Evolutionary conservation across 2,888 invertebrate genomes (phyloP).

Genomic region (Caradrina kadenii): DNA sequence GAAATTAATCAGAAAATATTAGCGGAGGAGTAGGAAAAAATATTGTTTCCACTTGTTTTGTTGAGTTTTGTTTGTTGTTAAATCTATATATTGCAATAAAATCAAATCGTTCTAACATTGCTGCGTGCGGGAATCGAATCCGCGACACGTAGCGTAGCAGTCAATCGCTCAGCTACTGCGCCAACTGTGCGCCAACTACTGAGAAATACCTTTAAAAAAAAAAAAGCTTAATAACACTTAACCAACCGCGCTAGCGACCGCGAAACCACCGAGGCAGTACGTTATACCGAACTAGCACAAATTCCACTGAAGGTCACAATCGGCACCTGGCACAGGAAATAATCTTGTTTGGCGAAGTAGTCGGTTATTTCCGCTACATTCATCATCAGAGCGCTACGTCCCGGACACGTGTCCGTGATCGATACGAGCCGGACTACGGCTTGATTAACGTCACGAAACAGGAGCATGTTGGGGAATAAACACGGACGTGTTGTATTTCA

Average conservation of each 20-base stretch:
- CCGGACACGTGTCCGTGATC: slow-evolving; percentile 13
- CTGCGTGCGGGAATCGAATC: too few relatives aligned
- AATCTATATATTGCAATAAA: too few relatives aligned
- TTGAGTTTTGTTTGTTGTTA: too few relatives aligned
- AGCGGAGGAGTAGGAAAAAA: too few relatives aligned
- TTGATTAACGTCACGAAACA: slow-evolving; percentile 28
- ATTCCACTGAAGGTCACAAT: slow-evolving; percentile 1
- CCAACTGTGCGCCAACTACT: too few relatives aligned
- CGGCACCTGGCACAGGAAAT: slow-evolving; percentile 42
- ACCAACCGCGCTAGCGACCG: background rate
- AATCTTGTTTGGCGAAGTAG: slow-evolving; percentile 35
- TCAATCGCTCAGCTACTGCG: too few relatives aligned
- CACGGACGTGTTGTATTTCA: background rate
- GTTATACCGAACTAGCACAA: background rate
- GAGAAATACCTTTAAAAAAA: too few relatives aligned
- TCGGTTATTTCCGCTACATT: slow-evolving; percentile 42
- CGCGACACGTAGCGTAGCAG: too few relatives aligned
- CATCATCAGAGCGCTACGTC: background rate
- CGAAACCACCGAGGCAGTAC: background rate
- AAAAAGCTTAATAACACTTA: too few relatives aligned
- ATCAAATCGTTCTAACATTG: too few relatives aligned
- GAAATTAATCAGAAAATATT: too few relatives aligned
- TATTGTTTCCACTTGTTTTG: too few relatives aligned
- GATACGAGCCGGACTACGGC: background rate
- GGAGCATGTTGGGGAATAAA: background rate